Evolutionary conservation across 2,888 invertebrate genomes (phyloP), one percentile per base, ranked within the genome.

Genomic region (Epistrophella euchroma): DNA sequence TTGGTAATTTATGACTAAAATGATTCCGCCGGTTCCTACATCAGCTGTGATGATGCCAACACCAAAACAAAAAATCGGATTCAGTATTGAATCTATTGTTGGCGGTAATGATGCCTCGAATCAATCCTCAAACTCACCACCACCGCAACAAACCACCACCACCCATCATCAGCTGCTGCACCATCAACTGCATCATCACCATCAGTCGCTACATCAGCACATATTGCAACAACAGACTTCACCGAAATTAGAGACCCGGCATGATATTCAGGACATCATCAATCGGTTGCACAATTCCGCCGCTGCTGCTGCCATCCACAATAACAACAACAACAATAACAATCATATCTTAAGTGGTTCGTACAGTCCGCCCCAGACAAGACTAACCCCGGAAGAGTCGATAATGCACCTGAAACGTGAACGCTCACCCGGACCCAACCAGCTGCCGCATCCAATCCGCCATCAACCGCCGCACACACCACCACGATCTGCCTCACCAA

Each of bases 11-110:
- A 92, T 92, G 92, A 92, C 92, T 92, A 92, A 92, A 90, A 97
- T 97, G 97, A 97, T 97, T 97, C 97, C 97, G 94, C 95, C 97
- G 95, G 97, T 97, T 95, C 97, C 97, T 94, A 97, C 97, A 93
- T 97, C 97, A 94, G 96, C 97, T 93, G 96, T 96, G 93, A 96
- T 97, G 93, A 96, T 97, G 94, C 96, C 97, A 92, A 92, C 92
- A 89, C 96, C 97, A 91, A 97, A 97, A 94, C 97, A 98, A 90
- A 98, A 97, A 94, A 97, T 98, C 93, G 98, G 97, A 92, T 98
- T 98, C 93, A 97, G 97, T 91, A 98, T 98, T 93, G 98, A 98
- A 94, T 97, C 97, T 91, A 97, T 98, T 91, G 98, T 98, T 88
- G 98, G 97, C 89, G 98, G 97, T 89, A 96, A 96, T 88, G 91